Evolutionary conservation across 2,797 vertebrate species (phyloP), one percentile per base, ranked within the genome.

Genomic region (Margarornis squamiger): DNA sequence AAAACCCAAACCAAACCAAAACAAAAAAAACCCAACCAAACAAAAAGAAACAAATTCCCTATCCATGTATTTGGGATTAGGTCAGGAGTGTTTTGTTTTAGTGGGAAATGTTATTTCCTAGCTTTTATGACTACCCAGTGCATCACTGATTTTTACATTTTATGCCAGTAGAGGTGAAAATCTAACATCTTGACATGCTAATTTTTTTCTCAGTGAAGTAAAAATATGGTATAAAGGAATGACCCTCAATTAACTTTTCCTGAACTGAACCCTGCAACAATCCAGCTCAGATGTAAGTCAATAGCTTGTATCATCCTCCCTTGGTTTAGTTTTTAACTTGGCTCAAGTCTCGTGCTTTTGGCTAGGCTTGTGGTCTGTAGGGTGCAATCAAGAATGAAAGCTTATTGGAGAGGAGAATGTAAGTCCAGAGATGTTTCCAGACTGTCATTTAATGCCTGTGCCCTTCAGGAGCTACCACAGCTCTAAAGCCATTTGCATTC

Each of bases 401-500:
- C 6, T 78, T 59, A 15, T 38, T 48, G n/a, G 43, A 90, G n/a
- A 78, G 21, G 22, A 65, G 23, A 17, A 52, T 24, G 8, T 8
- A 76, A 90, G 9, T 32, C 55, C 81, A 58, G 52, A 70, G 21
- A 13, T 15, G 10, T 77, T 94, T 85, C 30, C 55, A 68, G 62
- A 36, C 46, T 76, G 30, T 61, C 6, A 8, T 2, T 23, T 32
- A 68, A 6, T 67, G 21, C 26, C 34, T 54, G 6, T 80, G 30
- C 65, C 62, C 48, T 93, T 80, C 80, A 89, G 29, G 54, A 92
- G 32, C 51, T 93, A 21, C 21, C 14, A 73, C 30, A 70, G 27
- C 48, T 88, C n/a, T 81, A 68, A 90, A 93, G 38, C 54, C 2
- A 9, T 93, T 76, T 95, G 17, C 46, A 88, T 93, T 96, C 77